Percentiles rank a stretch among this genome's conserved stretches.
Evolutionary conservation across 1,140 invertebrate genomes (phyloP).

Genomic region (Cyrtorhinus lividipennis): DNA sequence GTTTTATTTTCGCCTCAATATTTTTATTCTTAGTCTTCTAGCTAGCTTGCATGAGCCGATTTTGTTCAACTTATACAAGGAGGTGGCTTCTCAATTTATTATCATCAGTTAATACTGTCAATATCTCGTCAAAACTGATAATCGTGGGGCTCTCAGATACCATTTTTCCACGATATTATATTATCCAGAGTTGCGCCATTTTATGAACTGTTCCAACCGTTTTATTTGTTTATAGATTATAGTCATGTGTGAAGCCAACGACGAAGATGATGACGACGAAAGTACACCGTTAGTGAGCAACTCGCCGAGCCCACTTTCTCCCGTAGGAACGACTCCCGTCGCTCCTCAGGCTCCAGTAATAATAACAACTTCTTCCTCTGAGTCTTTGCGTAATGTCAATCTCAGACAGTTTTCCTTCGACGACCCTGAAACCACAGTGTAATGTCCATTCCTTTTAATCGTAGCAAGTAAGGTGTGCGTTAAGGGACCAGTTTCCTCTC

Average conservation of each 20-base stretch:
- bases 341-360: neutral
- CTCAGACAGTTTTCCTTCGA: conserved; percentile 9
- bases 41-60: no score
- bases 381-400: conserved; percentile 15
- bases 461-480: no score
- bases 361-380: neutral
- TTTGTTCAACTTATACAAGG: no score
- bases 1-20: no score
- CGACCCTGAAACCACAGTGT: conserved; percentile 22
- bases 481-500: no score
- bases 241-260: conserved; percentile 8
- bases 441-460: neutral
- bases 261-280: conserved; percentile 40
- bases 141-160: no score
- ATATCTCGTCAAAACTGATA: no score
- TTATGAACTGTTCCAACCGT: neutral
- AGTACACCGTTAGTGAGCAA: conserved; percentile 43
- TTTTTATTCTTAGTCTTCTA: no score
- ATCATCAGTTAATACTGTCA: no score
- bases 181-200: no score
- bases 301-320: conserved; percentile 26
- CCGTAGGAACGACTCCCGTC: conserved; percentile 3
- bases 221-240: neutral
- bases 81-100: no score
- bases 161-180: no score